Conservation (phyloP, 2,888 invertebrate species). For the Papilio gigon region DNA sequence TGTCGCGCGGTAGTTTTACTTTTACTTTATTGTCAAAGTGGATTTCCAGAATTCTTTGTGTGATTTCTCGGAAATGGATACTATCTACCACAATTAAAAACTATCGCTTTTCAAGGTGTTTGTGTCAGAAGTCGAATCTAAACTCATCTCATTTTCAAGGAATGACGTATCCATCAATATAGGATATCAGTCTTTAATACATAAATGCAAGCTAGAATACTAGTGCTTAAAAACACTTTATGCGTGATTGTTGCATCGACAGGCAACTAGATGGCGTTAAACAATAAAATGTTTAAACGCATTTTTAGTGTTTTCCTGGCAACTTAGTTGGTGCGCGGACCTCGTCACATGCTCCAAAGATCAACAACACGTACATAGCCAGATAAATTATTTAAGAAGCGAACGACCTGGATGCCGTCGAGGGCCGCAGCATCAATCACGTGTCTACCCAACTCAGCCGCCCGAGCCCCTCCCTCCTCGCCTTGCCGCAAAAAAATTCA, state of each 20-base stretch:
- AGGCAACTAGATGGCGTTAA: neutral
- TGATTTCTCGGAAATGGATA: too few relatives aligned
- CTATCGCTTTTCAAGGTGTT: too few relatives aligned
- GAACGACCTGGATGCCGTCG: conserved; percentile 32
- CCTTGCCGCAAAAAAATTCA: conserved; percentile 6
- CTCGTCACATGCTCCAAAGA: conserved; percentile 2
- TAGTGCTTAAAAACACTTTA: neutral
- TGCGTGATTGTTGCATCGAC: neutral
- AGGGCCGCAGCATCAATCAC: conserved; percentile 34
- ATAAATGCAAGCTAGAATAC: too few relatives aligned
- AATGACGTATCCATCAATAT: too few relatives aligned
- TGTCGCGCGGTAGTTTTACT: too few relatives aligned
- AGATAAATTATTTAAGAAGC: conserved; percentile 37
- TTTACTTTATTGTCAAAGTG: too few relatives aligned
- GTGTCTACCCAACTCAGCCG: conserved; percentile 36
- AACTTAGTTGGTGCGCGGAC: too few relatives aligned
- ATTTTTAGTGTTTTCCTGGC: neutral
- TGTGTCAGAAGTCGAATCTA: too few relatives aligned
- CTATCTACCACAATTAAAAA: too few relatives aligned
- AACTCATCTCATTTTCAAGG: too few relatives aligned
- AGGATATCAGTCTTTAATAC: too few relatives aligned
- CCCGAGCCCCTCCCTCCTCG: neutral
- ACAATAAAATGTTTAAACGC: neutral
- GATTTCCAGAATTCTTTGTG: too few relatives aligned
- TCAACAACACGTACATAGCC: conserved; percentile 13